These are phyloP conservation scores for Enteromius fasciolatus DNA, from an alignment of 2,797 vertebrate species.

Conservation along the genomic window DNA sequence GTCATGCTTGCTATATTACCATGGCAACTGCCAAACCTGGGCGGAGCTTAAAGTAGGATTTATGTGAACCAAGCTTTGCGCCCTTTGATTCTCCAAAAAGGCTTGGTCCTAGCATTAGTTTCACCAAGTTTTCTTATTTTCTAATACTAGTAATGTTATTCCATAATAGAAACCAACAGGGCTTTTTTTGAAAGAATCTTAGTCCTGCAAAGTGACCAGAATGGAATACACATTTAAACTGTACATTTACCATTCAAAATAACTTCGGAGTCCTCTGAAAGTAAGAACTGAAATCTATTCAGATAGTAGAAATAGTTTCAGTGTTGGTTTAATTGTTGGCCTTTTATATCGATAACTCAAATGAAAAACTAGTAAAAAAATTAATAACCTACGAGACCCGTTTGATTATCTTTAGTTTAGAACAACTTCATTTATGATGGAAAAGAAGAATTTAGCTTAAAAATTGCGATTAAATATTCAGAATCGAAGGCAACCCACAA, in stretches of 20 bases:
- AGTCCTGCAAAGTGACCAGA: conserved; percentile 8
- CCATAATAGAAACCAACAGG: conserved; percentile 11
- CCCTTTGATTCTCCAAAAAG: conserved; percentile 29
- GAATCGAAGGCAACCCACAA: neutral
- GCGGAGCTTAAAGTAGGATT: conserved; percentile 50
- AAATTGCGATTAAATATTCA: neutral
- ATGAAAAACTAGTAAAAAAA: neutral
- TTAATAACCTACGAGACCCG: neutral
- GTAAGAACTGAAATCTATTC: conserved; percentile 40
- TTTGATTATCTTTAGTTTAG: neutral
- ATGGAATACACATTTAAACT: conserved; percentile 26
- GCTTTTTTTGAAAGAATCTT: conserved; percentile 15
- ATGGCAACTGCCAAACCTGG: conserved; percentile 52
- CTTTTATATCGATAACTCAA: neutral
- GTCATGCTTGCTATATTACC: conserved; percentile 55
- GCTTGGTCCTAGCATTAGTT: conserved; percentile 26
- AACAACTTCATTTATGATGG: neutral
- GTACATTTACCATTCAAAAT: conserved; percentile 34
- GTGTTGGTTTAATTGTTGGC: conserved; percentile 6
- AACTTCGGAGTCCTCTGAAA: conserved; percentile 34
- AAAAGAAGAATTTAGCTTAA: neutral
- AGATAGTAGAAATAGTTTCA: conserved; percentile 21
- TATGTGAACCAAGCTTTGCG: conserved; percentile 44
- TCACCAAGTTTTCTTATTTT: conserved; percentile 19
- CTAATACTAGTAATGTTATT: neutral